phyloP scores from a whole-genome alignment of 2,888 invertebrate species.

The Tetanocera ferruginea region DNA sequence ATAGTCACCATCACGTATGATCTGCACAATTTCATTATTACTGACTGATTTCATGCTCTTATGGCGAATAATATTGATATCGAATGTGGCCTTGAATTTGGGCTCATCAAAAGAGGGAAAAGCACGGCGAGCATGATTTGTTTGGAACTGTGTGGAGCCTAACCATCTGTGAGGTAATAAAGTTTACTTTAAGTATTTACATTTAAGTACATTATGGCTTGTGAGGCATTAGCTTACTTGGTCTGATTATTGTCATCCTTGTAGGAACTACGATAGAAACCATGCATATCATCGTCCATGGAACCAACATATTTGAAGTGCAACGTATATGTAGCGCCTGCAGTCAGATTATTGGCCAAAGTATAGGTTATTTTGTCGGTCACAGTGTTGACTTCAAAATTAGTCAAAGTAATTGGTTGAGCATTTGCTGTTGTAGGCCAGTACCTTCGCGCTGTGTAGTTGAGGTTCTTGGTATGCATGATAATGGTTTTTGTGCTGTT shows the following conservation, averaged over 20 bases:
- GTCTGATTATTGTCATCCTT: constrained; percentile 63
- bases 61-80: constrained; percentile 68
- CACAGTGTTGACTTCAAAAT: constrained; percentile 51
- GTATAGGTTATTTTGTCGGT: constrained; percentile 70
- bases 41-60: constrained; percentile 59
- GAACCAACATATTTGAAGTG: constrained; percentile 71
- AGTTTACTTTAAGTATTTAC: neutral
- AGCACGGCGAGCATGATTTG: constrained; percentile 77
- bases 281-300: constrained; percentile 72
- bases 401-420: constrained; percentile 53
- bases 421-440: constrained; percentile 47
- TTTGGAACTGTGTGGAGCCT: constrained; percentile 80
- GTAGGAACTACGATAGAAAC: constrained; percentile 71
- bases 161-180: constrained; percentile 70
- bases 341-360: constrained; percentile 59
- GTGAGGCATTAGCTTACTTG: constrained; percentile 52
- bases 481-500: constrained; percentile 68
- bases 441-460: constrained; percentile 50
- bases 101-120: constrained; percentile 88
- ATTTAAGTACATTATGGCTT: neutral
- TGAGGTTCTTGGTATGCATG: constrained; percentile 72
- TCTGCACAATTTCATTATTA: constrained; percentile 54
- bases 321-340: constrained; percentile 68
- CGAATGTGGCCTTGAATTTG: constrained; percentile 77
- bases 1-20: constrained; percentile 48